These are phyloP conservation scores for Drosophila subquinaria DNA, from an alignment of 2,888 invertebrate genomes.

Conservation along the genomic window DNA sequence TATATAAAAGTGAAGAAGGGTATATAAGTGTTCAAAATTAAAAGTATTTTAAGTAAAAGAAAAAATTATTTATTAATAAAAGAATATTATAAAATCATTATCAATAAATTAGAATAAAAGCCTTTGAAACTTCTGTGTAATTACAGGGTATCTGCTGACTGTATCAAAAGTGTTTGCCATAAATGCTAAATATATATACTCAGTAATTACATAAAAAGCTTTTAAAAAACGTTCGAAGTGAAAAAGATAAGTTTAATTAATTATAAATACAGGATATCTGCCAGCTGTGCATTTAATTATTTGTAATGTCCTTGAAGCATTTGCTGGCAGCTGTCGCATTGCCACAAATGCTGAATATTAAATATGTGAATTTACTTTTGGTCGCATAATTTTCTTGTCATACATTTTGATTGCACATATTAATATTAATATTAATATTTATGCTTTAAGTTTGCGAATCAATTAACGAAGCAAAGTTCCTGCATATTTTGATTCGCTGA, in stretches of 20 bases:
- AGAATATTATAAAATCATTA: too few relatives aligned
- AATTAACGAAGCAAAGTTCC: conserved; percentile 55
- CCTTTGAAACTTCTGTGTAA: too few relatives aligned
- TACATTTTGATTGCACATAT: conserved; percentile 70
- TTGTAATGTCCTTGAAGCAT: conserved; percentile 30
- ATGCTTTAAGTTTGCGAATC: conserved; percentile 69
- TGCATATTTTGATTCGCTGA: conserved; percentile 45
- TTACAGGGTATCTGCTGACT: not conserved
- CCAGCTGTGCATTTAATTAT: too few relatives aligned
- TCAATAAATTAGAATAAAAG: too few relatives aligned
- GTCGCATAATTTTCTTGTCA: conserved; percentile 73
- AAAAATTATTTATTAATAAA: not conserved
- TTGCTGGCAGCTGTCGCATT: conserved; percentile 16
- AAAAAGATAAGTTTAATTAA: too few relatives aligned
- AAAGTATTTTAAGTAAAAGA: too few relatives aligned
- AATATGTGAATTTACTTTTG: conserved; percentile 56
- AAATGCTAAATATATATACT: too few relatives aligned
- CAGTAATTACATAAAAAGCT: too few relatives aligned
- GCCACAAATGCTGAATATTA: conserved; percentile 52
- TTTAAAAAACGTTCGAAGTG: too few relatives aligned
- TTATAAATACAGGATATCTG: conserved; percentile 20
- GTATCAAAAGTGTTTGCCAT: too few relatives aligned
- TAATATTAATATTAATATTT: conserved; percentile 67
- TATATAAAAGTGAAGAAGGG: too few relatives aligned
- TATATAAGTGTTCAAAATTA: not conserved